phyloP scores from a whole-genome alignment of 1,140 invertebrate species.

The Scaptomyza graminum region DNA sequence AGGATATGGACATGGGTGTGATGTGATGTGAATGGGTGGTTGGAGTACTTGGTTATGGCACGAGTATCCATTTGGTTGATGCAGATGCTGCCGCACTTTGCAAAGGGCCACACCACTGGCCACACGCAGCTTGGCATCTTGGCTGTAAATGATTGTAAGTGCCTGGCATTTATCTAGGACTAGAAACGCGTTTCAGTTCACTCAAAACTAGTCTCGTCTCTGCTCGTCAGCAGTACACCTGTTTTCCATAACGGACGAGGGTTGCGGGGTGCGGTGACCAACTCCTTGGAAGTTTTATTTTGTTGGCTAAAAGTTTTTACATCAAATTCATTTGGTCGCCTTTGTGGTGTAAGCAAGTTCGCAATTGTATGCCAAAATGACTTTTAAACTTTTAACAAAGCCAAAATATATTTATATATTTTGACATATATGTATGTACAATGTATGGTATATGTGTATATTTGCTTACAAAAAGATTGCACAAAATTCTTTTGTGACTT shows the following conservation, averaged over 20 bases:
- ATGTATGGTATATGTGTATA: too few relatives aligned
- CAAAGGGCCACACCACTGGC: too few relatives aligned
- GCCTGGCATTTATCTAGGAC: slow-evolving; percentile 70
- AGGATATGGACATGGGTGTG: too few relatives aligned
- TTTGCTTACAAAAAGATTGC: slow-evolving; percentile 1
- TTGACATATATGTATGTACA: too few relatives aligned
- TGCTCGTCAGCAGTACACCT: slow-evolving; percentile 55
- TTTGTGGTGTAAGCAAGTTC: slow-evolving; percentile 56
- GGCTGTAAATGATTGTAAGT: slow-evolving; percentile 76
- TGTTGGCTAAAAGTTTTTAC: slow-evolving; percentile 58
- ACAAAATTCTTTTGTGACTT: slow-evolving; percentile 21
- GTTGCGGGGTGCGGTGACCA: neutral
- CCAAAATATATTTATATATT: too few relatives aligned
- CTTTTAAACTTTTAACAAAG: slow-evolving; percentile 62
- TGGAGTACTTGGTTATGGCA: too few relatives aligned
- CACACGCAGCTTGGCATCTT: neutral
- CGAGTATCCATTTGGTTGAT: too few relatives aligned
- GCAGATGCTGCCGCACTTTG: too few relatives aligned
- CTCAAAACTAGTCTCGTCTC: neutral
- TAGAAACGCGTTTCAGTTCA: slow-evolving; percentile 58
- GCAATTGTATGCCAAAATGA: slow-evolving; percentile 73
- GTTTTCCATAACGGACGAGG: neutral
- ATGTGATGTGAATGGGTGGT: too few relatives aligned
- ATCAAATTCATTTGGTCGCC: slow-evolving; percentile 74
- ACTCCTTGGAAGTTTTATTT: slow-evolving; percentile 42